A percentile compares a stretch with the other conserved stretches of the same genome.
Conservation (phyloP, 2,888 invertebrate genomes). For the Diadegma fenestrale region DNA sequence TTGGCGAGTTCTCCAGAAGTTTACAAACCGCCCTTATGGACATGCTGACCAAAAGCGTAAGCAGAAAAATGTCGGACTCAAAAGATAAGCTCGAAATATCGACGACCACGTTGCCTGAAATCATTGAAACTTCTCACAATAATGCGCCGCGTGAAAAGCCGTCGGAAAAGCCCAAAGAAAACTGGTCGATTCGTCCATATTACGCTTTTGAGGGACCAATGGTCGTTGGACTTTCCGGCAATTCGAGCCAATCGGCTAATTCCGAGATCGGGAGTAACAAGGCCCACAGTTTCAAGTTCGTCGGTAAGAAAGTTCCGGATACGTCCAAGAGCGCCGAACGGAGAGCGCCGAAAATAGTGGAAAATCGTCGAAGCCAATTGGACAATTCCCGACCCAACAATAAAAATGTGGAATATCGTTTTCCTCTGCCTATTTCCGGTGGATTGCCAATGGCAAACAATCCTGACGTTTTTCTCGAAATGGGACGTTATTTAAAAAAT, state of each 20-base stretch:
- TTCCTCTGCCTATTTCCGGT: constrained; percentile 19
- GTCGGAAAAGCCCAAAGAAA: background rate
- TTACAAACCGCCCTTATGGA: constrained; percentile 44
- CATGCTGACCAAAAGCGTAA: constrained; percentile 48
- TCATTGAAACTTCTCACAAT: background rate
- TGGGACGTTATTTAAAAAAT: constrained; percentile 56
- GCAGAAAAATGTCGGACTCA: background rate
- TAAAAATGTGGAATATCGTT: background rate
- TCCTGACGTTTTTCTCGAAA: constrained; percentile 43
- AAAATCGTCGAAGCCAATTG: background rate
- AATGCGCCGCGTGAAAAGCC: background rate
- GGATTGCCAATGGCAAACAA: constrained; percentile 16
- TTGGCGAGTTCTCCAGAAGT: constrained; percentile 43
- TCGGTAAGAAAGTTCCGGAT: background rate
- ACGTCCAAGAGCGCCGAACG: background rate
- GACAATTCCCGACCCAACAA: background rate
- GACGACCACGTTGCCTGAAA: background rate
- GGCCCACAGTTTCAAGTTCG: constrained; percentile 12
- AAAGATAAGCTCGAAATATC: background rate
- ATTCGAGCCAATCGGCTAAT: background rate
- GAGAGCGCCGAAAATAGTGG: background rate
- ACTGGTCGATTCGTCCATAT: constrained; percentile 51
- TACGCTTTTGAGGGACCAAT: constrained; percentile 68
- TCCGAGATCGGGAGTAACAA: background rate
- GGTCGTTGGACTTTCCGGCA: constrained; percentile 54